These are phyloP conservation scores for Conistra vaccinii DNA, from an alignment of 2,888 invertebrate species.

Conservation along the genomic window DNA sequence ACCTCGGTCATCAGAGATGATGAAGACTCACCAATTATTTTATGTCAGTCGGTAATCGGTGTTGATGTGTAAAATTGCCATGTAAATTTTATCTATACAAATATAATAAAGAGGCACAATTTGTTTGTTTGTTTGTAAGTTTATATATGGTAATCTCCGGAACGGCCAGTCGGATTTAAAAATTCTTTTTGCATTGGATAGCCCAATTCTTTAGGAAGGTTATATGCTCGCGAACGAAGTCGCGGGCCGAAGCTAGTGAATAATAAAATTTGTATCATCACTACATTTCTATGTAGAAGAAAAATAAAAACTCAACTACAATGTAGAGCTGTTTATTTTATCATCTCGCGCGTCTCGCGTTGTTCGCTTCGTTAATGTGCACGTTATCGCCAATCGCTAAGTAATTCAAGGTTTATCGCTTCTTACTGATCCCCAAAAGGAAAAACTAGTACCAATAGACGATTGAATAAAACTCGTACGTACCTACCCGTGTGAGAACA, in stretches of 20 bases:
- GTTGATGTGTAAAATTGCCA: no score
- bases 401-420: slow-evolving; percentile 43
- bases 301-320: slow-evolving; percentile 7
- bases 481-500: neutral
- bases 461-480: neutral
- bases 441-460: slow-evolving; percentile 15
- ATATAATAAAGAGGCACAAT: no score
- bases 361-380: slow-evolving; percentile 19
- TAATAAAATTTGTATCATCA: neutral
- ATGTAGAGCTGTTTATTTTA: slow-evolving; percentile 28
- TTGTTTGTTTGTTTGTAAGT: no score
- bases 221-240: no score
- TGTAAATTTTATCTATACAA: no score
- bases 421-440: slow-evolving; percentile 30
- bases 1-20: neutral
- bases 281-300: neutral
- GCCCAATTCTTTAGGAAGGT: no score
- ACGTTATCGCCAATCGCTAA: slow-evolving; percentile 44
- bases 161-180: no score
- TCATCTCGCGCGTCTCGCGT: slow-evolving; percentile 1
- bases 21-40: neutral
- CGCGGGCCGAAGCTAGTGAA: no score
- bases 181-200: no score
- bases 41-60: neutral
- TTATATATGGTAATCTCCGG: no score